Evolutionary conservation across 2,888 invertebrate species (phyloP).

Genomic region (Strigamia crassipes): DNA sequence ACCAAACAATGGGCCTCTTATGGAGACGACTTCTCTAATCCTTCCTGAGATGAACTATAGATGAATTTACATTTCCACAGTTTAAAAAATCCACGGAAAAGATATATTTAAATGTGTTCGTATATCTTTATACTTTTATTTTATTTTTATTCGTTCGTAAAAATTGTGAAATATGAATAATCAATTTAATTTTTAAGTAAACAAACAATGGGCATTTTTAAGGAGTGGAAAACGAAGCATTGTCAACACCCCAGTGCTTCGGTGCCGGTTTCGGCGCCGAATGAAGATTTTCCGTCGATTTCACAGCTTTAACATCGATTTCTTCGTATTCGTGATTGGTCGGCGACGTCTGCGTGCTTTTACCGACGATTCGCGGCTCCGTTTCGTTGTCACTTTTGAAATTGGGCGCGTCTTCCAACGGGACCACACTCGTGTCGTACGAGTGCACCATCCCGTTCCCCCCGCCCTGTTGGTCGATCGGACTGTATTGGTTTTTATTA

Average conservation of each 20-base stretch:
- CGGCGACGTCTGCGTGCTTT: not conserved
- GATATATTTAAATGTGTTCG: not conserved
- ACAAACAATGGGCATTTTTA: not conserved
- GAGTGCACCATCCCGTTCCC: slow-evolving; percentile 51
- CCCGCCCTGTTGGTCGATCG: slow-evolving; percentile 50
- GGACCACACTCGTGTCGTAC: slow-evolving; percentile 53
- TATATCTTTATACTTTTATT: not conserved
- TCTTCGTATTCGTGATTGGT: slow-evolving; percentile 44
- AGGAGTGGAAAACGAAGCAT: slow-evolving; percentile 43
- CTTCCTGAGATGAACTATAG: slow-evolving; percentile 32
- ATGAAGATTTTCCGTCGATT: slow-evolving; percentile 43
- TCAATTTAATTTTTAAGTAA: not conserved
- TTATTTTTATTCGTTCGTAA: not conserved
- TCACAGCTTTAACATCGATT: slow-evolving; percentile 39
- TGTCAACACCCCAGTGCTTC: slow-evolving; percentile 45
- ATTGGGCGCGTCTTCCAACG: slow-evolving; percentile 51
- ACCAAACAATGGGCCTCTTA: slow-evolving; percentile 18
- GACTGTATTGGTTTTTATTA: slow-evolving; percentile 50
- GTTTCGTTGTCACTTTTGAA: not conserved
- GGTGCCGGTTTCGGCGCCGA: not conserved
- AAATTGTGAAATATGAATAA: not conserved
- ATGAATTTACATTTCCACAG: not conserved
- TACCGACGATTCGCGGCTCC: not conserved
- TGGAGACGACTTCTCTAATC: not conserved
- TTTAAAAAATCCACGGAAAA: not conserved